Conservation (phyloP, 2,113 vertebrate species). For the Ictalurus punctatus region DNA sequence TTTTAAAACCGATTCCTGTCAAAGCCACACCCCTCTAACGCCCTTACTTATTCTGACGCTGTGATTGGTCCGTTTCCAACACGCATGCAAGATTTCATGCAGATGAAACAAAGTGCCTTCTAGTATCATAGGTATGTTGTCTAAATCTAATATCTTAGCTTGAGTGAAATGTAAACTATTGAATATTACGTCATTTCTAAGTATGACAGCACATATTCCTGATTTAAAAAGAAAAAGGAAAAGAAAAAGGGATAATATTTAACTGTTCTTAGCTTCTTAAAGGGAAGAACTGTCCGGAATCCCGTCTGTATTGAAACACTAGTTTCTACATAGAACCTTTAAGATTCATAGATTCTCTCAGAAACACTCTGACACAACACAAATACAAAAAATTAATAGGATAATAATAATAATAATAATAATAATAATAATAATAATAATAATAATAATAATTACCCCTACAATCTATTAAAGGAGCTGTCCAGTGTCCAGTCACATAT, state of each 20-base stretch:
- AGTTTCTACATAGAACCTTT: not conserved
- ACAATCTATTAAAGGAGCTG: not conserved
- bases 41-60: not conserved
- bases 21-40: not conserved
- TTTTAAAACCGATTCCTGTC: not conserved
- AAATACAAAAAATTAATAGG: not conserved
- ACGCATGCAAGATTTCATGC: no score
- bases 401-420: no score
- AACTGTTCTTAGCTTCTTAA: not conserved
- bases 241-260: not conserved
- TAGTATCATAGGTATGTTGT: not conserved
- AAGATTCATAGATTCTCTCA: not conserved
- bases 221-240: not conserved
- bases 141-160: not conserved
- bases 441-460: no score
- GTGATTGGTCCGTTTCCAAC: slow-evolving; percentile 9
- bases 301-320: not conserved
- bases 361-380: not conserved
- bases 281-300: not conserved
- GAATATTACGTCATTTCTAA: not conserved
- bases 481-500: not conserved
- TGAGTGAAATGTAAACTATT: not conserved
- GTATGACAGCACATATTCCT: not conserved
- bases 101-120: not conserved
- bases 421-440: no score